These are phyloP conservation scores for Enteromius viviparus DNA, from an alignment of 2,797 vertebrate species.

Conservation along the genomic window DNA sequence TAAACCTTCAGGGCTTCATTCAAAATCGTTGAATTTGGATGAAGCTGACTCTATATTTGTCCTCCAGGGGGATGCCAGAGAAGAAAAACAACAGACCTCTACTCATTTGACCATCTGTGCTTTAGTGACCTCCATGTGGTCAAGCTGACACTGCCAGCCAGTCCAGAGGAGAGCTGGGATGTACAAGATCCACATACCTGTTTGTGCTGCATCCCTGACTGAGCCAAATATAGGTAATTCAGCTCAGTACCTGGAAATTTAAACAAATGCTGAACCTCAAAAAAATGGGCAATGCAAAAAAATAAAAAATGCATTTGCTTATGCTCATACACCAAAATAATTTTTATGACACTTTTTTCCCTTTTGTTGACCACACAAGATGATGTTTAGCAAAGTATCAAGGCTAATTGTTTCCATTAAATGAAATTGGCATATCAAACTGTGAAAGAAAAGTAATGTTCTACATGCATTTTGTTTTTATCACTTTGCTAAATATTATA, in stretches of 20 bases:
- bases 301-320: no score
- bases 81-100: constrained; percentile 17
- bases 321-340: neutral
- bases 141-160: constrained; percentile 35
- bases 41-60: constrained; percentile 31
- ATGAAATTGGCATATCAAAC: neutral
- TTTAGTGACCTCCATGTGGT: constrained; percentile 43
- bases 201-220: constrained; percentile 17
- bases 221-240: constrained; percentile 26
- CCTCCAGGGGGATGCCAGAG: constrained; percentile 7
- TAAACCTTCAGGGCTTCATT: constrained; percentile 26
- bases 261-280: neutral
- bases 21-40: constrained; percentile 20
- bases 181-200: constrained; percentile 1
- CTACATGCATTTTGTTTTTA: neutral
- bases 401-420: neutral
- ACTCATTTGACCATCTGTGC: constrained; percentile 48
- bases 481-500: neutral
- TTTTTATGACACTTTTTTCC: neutral
- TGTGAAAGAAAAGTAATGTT: neutral
- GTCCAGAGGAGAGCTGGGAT: neutral
- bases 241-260: neutral
- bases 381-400: neutral
- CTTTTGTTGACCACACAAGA: neutral
- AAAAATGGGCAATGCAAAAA: neutral